These are phyloP conservation scores for Drosophila hamatofila DNA, from an alignment of 2,888 invertebrate species.

Conservation along the genomic window DNA sequence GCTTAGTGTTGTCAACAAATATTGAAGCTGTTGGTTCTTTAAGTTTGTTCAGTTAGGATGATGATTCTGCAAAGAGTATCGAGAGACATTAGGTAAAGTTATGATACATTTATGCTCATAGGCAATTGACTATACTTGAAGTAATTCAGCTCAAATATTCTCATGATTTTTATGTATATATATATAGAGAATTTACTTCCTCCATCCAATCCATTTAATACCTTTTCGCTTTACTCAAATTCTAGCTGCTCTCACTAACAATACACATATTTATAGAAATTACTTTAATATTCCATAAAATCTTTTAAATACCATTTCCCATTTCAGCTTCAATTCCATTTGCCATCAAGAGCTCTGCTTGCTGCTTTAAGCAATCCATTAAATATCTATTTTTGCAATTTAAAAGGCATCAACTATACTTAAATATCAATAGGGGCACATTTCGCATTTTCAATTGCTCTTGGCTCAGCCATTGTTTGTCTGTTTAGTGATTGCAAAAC, in stretches of 20 bases:
- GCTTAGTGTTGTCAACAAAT: background rate
- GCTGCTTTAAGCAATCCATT: slow-evolving; percentile 1
- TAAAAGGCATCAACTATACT: background rate
- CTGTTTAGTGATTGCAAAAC: slow-evolving; percentile 19
- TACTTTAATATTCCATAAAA: background rate
- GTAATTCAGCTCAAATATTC: too few relatives aligned
- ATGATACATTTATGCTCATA: too few relatives aligned
- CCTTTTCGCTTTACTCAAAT: background rate
- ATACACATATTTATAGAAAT: background rate
- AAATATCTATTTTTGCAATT: background rate
- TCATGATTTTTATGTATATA: too few relatives aligned
- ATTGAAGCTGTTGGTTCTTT: background rate
- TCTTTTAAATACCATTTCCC: background rate
- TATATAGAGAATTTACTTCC: too few relatives aligned
- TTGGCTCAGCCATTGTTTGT: slow-evolving; percentile 7
- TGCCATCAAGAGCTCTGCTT: background rate
- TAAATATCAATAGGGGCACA: background rate
- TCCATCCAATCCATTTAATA: too few relatives aligned
- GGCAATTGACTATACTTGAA: too few relatives aligned
- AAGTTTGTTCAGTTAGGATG: background rate
- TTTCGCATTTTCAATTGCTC: slow-evolving; percentile 13
- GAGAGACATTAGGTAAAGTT: background rate
- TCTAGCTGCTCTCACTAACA: background rate
- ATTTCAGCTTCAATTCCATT: background rate
- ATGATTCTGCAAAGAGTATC: background rate